Base-by-base conservation (phyloP, 1,140 invertebrate species). In the Yoshiicerus persimilis region DNA sequence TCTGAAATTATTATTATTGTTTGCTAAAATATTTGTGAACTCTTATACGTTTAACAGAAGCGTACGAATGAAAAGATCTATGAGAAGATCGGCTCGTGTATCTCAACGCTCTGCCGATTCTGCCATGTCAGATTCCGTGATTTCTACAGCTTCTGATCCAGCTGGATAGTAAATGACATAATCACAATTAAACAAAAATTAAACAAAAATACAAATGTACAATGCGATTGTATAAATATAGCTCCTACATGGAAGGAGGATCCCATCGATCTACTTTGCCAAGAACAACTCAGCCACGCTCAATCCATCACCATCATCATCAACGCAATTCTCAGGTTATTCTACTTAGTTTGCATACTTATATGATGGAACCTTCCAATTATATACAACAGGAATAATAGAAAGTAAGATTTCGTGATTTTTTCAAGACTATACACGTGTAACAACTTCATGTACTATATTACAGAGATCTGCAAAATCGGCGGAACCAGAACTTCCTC, bases 31-130 rank as follows among this genome's bases (percentile, higher is more conserved):
- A 47, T 47, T 47, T 47, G 20, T 47, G 9, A 16, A 47, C 39
- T 8, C 39, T 41, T 13, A 11, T 47, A 47, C 20, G 41, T 47
- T 75, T 1, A 75, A 34, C 64, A 90, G 90, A 66, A 89, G 87
- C 87, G 47, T 90, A 77, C 27, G 89, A 27, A 89, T 90, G 89
- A 91, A 90, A 84, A 83, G 90, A 38, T 95, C 94, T 6, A 93
- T 94, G 90, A 93, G 94, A 90, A 93, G 95, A 89, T 96, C 96
- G 8, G 94, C 95, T 39, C 94, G 96, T 70, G 93, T 93, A 36
- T 96, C 95, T 4, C 95, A 96, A 83, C 94, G 95, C 88, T 96
- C 96, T 4, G 94, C 94, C 0, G 95, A 96, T 90, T 95, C 94
- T 16, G 94, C 93, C 11, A 91, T 94, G 56, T 93, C 90, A 34